Conservation (phyloP, 2,113 vertebrate genomes). For the Orcinus orca region DNA sequence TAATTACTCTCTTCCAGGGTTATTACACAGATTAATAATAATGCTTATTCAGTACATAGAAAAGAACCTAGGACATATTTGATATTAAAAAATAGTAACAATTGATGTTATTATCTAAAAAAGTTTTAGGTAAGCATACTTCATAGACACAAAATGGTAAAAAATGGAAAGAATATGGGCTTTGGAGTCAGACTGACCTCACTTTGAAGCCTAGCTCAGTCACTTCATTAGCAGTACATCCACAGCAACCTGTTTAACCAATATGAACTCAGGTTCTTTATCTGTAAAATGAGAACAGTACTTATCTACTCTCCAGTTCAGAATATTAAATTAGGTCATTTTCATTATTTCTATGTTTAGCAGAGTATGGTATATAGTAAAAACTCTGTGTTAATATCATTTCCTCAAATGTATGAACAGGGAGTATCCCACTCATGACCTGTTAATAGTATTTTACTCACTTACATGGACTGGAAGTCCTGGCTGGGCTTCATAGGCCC, state of each 20-base stretch:
- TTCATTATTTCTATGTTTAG: not conserved
- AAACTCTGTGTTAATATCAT: not conserved
- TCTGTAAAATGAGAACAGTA: not conserved
- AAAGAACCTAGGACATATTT: not conserved
- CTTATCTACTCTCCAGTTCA: not conserved
- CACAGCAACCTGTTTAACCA: not conserved
- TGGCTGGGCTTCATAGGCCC: not conserved
- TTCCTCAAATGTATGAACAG: not conserved
- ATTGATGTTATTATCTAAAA: not conserved
- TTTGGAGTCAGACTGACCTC: not conserved
- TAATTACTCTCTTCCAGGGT: not conserved
- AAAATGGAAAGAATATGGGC: not conserved
- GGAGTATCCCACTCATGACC: not conserved
- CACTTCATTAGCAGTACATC: not conserved
- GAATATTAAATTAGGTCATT: not conserved
- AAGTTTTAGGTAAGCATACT: not conserved
- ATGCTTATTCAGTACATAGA: not conserved
- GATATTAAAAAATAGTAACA: not conserved
- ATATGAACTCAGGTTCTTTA: not conserved
- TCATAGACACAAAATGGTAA: not conserved
- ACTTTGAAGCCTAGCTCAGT: not conserved
- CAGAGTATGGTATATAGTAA: not conserved
- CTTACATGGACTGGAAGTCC: not conserved
- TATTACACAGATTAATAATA: not conserved
- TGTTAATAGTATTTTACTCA: not conserved